Percentiles rank a stretch among this genome's conserved stretches.
These are phyloP conservation scores for Stenoptilia bipunctidactyla DNA, from an alignment of 2,888 invertebrate genomes.

Conservation along the genomic window DNA sequence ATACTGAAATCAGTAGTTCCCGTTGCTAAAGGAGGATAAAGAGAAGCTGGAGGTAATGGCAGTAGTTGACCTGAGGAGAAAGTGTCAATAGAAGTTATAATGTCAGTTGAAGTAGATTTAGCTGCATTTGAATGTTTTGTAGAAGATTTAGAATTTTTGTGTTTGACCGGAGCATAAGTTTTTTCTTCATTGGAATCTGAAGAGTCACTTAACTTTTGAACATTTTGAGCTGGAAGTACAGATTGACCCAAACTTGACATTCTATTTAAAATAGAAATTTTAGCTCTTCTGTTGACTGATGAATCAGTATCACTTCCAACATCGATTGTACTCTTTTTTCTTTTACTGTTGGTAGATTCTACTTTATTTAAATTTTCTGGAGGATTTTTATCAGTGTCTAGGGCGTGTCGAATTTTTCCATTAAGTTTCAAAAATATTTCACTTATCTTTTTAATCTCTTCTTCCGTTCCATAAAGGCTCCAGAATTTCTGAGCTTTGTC, in stretches of 20 bases:
- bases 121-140: background rate
- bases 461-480: slow-evolving; percentile 39
- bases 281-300: slow-evolving; percentile 39
- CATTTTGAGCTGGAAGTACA: slow-evolving; percentile 31
- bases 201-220: slow-evolving; percentile 39
- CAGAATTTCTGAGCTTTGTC: slow-evolving; percentile 45
- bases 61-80: background rate
- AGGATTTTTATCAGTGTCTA: background rate
- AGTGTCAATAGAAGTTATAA: background rate
- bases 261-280: slow-evolving; percentile 45
- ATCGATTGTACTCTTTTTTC: slow-evolving; percentile 15
- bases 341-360: slow-evolving; percentile 3
- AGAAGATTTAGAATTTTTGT: slow-evolving; percentile 29
- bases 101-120: background rate
- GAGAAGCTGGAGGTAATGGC: background rate
- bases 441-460: slow-evolving; percentile 32
- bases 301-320: slow-evolving; percentile 50
- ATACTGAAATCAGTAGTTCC: slow-evolving; percentile 27
- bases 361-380: slow-evolving; percentile 13
- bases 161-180: slow-evolving; percentile 18
- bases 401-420: background rate
- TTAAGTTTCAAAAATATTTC: slow-evolving; percentile 26
- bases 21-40: background rate
- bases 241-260: slow-evolving; percentile 60
- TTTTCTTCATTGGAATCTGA: slow-evolving; percentile 30